Evolutionary conservation across 2,888 invertebrate species (phyloP), one percentile per base, ranked within the genome.

Genomic region (Agrenia bidenticulata): DNA sequence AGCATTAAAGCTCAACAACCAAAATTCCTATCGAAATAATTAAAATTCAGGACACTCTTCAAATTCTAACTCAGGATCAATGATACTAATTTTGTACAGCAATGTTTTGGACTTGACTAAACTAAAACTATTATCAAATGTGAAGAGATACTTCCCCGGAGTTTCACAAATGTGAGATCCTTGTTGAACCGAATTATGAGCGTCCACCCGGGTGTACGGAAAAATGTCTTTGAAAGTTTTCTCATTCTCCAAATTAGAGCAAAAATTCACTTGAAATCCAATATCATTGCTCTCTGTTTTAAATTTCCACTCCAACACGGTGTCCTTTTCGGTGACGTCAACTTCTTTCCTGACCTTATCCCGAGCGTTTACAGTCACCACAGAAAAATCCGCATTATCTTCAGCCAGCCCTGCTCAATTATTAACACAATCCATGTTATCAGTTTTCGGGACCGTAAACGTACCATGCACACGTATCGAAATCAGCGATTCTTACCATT

Each of bases 121-220:
- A 24, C 65, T 65, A 37, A 63, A 65, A 15, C 45, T 41, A 26
- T 69, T 69, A 42, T 69, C 68, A 63, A 69, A 69, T 2, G 51
- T 23, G 0, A 69, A 23, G 15, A 19, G 17, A 56, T 54, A 69
- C 9, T 39, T 42, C 45, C 69, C 69, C 26, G 45, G n/a, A 5
- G 4, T 5, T 4, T 45, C 19, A 19, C 45, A 45, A 45, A 45
- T 45, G 15, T 45, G 45, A 15, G 45, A 45, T n/a, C 66, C 66
- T 58, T 63, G 49, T 23, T 58, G 39, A 15, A 58, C 21, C 1
- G 39, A 55, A n/a, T 63, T 24, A 11, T 66, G 61, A 7, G 66
- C 58, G 19, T 66, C 59, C 11, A 66, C 37, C 50, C 61, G 41
- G 21, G 42, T 45, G 54, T 21, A 19, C 2, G 23, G 19, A 23